Conservation (phyloP, 2,888 invertebrate species). For the Melanostoma scalare region DNA sequence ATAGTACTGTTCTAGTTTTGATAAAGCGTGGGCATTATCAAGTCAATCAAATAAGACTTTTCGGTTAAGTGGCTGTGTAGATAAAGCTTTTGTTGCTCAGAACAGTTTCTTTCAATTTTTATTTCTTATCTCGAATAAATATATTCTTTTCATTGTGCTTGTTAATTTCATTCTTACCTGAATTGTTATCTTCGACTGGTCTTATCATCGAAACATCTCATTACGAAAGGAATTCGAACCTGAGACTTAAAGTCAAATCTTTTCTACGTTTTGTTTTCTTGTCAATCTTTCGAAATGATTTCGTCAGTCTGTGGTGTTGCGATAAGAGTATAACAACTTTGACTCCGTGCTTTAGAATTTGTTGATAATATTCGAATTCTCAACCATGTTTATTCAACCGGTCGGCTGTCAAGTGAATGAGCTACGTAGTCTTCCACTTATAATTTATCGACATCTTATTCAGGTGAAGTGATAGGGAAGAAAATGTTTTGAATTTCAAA, state of each 20-base stretch:
- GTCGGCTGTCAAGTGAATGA: no score
- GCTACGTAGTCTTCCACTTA: no score
- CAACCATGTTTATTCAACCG: no score
- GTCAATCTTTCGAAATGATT: constrained; percentile 32
- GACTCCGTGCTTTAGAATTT: neutral
- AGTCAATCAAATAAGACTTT: neutral
- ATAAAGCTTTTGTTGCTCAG: constrained; percentile 6
- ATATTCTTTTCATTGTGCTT: constrained; percentile 7
- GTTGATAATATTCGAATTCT: no score
- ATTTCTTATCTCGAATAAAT: neutral
- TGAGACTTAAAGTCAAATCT: constrained; percentile 2
- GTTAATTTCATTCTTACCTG: constrained; percentile 34
- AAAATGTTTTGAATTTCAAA: no score
- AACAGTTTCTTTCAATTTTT: neutral
- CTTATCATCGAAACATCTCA: constrained; percentile 43
- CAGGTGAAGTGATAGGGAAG: no score
- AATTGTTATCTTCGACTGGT: constrained; percentile 31
- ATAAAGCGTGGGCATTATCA: neutral
- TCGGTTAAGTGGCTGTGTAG: constrained; percentile 9
- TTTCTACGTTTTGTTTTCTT: constrained; percentile 19
- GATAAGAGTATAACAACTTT: constrained; percentile 14
- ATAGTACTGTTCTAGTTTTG: constrained; percentile 4
- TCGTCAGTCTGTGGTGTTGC: neutral
- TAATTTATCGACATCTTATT: no score
- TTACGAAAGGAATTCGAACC: constrained; percentile 7